A percentile compares a stretch with the other conserved stretches of the same genome.
Evolutionary conservation across 2,113 vertebrate species (phyloP).

Genomic region (Cavia porcellus): DNA sequence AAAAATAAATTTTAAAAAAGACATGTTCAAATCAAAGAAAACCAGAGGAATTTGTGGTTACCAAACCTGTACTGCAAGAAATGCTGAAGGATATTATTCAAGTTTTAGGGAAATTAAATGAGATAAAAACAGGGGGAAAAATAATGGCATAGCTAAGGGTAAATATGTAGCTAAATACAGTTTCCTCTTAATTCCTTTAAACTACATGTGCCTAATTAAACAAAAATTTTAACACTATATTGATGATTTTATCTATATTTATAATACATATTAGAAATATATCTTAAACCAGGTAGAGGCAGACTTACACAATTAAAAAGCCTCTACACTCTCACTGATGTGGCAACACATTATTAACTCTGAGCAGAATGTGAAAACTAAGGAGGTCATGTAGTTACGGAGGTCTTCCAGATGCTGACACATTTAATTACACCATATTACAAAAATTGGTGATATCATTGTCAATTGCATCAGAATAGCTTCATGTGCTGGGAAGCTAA

Average conservation of each 20-base stretch:
- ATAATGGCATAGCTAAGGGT: neutral
- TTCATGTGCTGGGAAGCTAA: neutral
- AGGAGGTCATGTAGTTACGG: neutral
- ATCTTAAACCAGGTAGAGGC: neutral
- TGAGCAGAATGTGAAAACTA: neutral
- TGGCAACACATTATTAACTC: neutral
- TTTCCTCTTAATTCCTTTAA: neutral
- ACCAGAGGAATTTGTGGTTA: neutral
- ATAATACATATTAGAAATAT: neutral
- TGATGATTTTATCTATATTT: neutral
- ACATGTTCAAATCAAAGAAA: constrained; percentile 1
- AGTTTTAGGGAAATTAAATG: neutral
- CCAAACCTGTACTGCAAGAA: neutral
- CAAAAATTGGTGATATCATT: neutral
- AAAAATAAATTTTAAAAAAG: neutral
- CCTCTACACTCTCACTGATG: neutral
- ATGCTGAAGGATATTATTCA: neutral
- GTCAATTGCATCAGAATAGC: neutral
- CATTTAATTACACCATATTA: neutral
- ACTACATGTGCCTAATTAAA: neutral
- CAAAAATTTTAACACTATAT: neutral
- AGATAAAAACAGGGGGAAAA: neutral
- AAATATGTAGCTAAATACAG: neutral
- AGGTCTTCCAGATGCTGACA: constrained; percentile 9
- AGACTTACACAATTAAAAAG: neutral